These are phyloP conservation scores for Siniperca chuatsi DNA, from an alignment of 2,113 vertebrate species.

Conservation along the genomic window DNA sequence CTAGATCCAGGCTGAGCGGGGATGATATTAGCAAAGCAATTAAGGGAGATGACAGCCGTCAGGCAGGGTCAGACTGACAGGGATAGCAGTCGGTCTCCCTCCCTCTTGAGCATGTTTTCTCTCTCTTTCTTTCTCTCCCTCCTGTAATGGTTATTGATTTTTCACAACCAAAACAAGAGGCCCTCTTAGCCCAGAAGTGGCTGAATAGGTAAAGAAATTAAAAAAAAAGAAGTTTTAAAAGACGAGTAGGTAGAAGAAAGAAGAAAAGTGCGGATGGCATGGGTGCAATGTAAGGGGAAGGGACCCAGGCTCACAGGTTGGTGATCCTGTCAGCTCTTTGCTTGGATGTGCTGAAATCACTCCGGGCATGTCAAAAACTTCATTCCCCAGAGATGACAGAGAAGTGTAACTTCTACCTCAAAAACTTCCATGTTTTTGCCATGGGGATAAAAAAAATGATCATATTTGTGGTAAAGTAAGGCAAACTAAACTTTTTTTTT, in stretches of 20 bases:
- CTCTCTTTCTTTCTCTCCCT: slow-evolving; percentile 3
- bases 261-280: not conserved
- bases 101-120: slow-evolving; percentile 38
- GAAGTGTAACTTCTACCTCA: slow-evolving; percentile 45
- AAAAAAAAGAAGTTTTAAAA: slow-evolving; percentile 34
- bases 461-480: slow-evolving; percentile 21
- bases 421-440: slow-evolving; percentile 46
- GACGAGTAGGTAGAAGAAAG: not conserved
- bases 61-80: slow-evolving; percentile 77
- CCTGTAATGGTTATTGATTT: slow-evolving; percentile 81
- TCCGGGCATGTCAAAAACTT: slow-evolving; percentile 54
- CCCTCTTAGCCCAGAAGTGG: slow-evolving; percentile 56
- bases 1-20: slow-evolving; percentile 78
- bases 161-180: slow-evolving; percentile 75
- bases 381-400: slow-evolving; percentile 56
- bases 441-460: slow-evolving; percentile 33
- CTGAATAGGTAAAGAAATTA: slow-evolving; percentile 48
- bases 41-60: slow-evolving; percentile 83
- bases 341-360: slow-evolving; percentile 59
- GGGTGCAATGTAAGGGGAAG: slow-evolving; percentile 11
- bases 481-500: slow-evolving; percentile 19
- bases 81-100: slow-evolving; percentile 62
- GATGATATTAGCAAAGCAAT: slow-evolving; percentile 84
- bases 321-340: slow-evolving; percentile 57
- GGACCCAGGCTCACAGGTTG: slow-evolving; percentile 37